Base-by-base conservation (phyloP, 2,797 vertebrate genomes). In the Myoxocephalus aenaeus region DNA sequence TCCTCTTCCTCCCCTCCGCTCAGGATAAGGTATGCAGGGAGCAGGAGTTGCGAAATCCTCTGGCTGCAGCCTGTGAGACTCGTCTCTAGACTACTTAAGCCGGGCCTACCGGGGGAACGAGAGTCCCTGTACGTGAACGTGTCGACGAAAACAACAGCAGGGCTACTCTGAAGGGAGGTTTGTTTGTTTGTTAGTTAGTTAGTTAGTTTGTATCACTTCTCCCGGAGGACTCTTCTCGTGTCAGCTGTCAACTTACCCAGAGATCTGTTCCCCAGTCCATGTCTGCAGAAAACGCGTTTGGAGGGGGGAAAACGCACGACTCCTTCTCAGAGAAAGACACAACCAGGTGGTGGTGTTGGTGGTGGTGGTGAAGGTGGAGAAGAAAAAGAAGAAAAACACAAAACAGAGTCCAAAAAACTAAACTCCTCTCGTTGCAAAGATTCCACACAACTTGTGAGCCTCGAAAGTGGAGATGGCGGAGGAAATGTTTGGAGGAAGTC, bases 191-290 rank as follows among this genome's bases (percentile, higher is more conserved):
- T 22, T 13, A 3, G 13, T 13, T 13, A 14, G 11, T 42, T 17
- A 17, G 14, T 44, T 44, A 15, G 15, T 17, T 22, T 17, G 22
- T 34, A 50, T 25, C 7, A 58, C 34, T 53, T 25, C 22, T 65
- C 44, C 53, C 22, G 3, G 6, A 29, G 42, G 13, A 2, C 27
- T 67, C 77, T 70, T 38, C 44, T 53, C 5, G 71, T 38, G 81
- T 87, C 89, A 93, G 87, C 90, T 90, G 92, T 91, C 86, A 92
- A 91, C 93, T 94, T 62, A 94, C 93, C 93, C 93, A 94, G 1
- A 94, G 89, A 51, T 93, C 90, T 0, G 92, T 86, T 44, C 93
- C 93, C 93, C 93, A 94, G 84, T 93, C 91, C 93, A 94, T 94
- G 87, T 86, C 82, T 63, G 78, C 86, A 11, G 0, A 20, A 22